Evolutionary conservation across 2,797 vertebrate genomes (phyloP), one percentile per base, ranked within the genome.

Genomic region (Halcyon smyrnensis): DNA sequence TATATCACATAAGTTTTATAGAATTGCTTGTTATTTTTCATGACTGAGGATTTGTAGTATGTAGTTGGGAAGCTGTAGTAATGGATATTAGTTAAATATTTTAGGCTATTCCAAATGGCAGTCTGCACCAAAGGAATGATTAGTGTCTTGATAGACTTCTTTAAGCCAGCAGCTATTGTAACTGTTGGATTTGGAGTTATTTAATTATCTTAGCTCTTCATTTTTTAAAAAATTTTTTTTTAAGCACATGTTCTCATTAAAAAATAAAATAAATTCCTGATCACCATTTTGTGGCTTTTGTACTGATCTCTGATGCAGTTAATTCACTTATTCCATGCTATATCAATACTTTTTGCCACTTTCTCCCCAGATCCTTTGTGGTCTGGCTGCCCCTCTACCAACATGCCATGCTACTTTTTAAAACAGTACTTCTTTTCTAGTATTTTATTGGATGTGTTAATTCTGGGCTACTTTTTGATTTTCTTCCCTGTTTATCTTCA

Each of bases 261-360:
- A 86, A 95, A 86, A 56, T 10, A 15, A 10, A 50, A 81, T 46
- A 41, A 30, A 15, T 45, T 73, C 27, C 59, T 43, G 15, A 45
- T 89, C 11, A 12, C 27, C 73, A 56, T 91, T 92, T 86, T 96
- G 62, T 83, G 18, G 41, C 46, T 96, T 85, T 87, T 93, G 75
- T 90, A 17, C 89, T 91, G 85, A 93, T 92, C 68, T 87, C 64
- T 21, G n/a, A 82, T 82, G 83, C 27, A 46, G 76, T 92, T 85
- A 67, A 84, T 87, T 90, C 69, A 37, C 28, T 30, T 62, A 50
- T 87, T 96, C 82, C 34, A 21, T 86, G 24, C 43, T 60, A 1
- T 27, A 10, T 50, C 74, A 78, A 8, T 79, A 18, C 53, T 91
- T 70, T 87, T 93, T 95, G 93, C 84, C 75, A 20, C 73, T 69